These are phyloP conservation scores for Heliangelus exortis DNA, from an alignment of 2,797 vertebrate genomes.

Conservation along the genomic window DNA sequence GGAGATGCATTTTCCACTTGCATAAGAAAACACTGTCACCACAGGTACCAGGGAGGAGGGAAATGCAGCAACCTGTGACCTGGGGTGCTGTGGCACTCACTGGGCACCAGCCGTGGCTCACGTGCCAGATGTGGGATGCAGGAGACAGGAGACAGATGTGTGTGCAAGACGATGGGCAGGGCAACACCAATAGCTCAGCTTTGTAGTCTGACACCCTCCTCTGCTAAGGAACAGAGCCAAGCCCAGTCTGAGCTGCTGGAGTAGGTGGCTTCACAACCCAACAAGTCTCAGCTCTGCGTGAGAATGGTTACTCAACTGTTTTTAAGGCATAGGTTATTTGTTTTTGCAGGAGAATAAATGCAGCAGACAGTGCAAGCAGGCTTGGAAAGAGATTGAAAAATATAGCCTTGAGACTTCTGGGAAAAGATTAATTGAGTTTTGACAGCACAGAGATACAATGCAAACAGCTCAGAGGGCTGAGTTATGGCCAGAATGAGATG, in stretches of 20 bases:
- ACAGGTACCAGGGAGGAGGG: not conserved
- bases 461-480: conserved; percentile 9
- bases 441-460: not conserved
- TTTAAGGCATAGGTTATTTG: not conserved
- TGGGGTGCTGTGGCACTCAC: not conserved
- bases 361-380: not conserved
- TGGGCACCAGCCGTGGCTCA: not conserved
- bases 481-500: not conserved
- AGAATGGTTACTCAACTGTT: not conserved
- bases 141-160: not conserved
- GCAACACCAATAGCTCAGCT: not conserved
- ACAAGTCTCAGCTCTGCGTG: not conserved
- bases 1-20: not conserved
- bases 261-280: not conserved
- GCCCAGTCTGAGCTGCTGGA: not conserved
- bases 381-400: conserved; percentile 31
- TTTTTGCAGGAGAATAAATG: not conserved
- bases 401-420: not conserved
- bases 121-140: accelerated
- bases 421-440: not conserved
- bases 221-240: not conserved
- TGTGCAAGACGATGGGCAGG: not conserved
- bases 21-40: not conserved
- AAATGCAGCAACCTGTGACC: not conserved
- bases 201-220: not conserved